These are phyloP conservation scores for Sinosuthora webbiana DNA, from an alignment of 2,113 vertebrate genomes.

Conservation along the genomic window DNA sequence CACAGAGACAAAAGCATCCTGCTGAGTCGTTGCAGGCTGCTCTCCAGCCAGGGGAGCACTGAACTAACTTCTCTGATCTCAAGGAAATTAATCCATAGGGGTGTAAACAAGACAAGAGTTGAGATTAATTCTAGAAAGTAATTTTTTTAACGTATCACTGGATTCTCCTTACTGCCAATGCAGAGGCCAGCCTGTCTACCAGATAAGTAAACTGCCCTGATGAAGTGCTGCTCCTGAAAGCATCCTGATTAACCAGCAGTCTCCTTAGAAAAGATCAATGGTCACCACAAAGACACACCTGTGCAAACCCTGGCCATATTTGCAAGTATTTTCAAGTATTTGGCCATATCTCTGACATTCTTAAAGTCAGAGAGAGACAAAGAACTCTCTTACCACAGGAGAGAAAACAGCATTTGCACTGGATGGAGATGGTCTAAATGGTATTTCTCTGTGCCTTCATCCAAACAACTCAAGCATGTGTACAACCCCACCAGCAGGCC, in stretches of 20 bases:
- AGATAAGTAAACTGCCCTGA: not conserved
- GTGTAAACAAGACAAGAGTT: not conserved
- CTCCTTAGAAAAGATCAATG: not conserved
- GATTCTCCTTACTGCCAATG: not conserved
- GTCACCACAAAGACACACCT: not conserved
- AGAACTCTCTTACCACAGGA: not conserved
- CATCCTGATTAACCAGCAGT: not conserved
- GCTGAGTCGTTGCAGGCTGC: not conserved
- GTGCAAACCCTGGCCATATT: not conserved
- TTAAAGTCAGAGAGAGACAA: not conserved
- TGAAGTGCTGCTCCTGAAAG: not conserved
- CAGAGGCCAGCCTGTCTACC: not conserved
- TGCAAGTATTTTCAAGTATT: no score
- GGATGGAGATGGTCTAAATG: not conserved
- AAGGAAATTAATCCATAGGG: slow-evolving; percentile 29
- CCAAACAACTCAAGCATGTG: not conserved
- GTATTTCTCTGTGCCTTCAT: not conserved
- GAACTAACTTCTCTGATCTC: slow-evolving; percentile 2
- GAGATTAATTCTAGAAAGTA: not conserved
- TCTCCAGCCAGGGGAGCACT: not conserved
- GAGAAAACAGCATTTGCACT: not conserved
- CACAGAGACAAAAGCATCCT: not conserved
- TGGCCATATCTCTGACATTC: not conserved
- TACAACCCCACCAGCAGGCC: not conserved
- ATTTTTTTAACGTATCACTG: not conserved